These are phyloP conservation scores for Nyctibius bracteatus DNA, from an alignment of 2,113 vertebrate species.

Conservation along the genomic window DNA sequence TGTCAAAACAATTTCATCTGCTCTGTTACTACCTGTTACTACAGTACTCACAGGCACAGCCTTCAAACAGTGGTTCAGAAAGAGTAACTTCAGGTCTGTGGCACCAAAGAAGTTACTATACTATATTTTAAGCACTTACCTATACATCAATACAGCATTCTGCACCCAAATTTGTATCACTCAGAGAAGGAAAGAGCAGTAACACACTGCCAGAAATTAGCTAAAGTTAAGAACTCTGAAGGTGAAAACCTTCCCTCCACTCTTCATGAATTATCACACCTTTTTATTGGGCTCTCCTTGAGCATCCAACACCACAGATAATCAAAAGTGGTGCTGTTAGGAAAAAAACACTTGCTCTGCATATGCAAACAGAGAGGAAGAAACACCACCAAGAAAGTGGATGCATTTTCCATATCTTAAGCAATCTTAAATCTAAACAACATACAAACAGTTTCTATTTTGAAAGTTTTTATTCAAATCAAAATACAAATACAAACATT, in stretches of 20 bases:
- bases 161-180: not conserved
- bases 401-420: not conserved
- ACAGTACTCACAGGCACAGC: not conserved
- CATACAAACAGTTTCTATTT: not conserved
- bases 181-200: not conserved
- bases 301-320: not conserved
- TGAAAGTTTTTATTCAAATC: conserved; percentile 64
- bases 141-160: not conserved
- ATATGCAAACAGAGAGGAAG: not conserved
- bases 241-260: not conserved
- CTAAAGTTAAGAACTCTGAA: not conserved
- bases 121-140: not conserved
- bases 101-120: not conserved
- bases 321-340: not conserved
- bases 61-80: not conserved
- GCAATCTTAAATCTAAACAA: not conserved
- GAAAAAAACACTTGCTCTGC: not conserved
- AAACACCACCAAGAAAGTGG: not conserved
- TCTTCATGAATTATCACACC: not conserved
- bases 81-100: not conserved
- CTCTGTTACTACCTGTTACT: not conserved
- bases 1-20: not conserved
- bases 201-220: not conserved
- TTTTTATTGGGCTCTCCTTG: not conserved
- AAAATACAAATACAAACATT: conserved; percentile 47